These are phyloP conservation scores for Spheniscus humboldti DNA, from an alignment of 2,797 vertebrate species.

Conservation along the genomic window DNA sequence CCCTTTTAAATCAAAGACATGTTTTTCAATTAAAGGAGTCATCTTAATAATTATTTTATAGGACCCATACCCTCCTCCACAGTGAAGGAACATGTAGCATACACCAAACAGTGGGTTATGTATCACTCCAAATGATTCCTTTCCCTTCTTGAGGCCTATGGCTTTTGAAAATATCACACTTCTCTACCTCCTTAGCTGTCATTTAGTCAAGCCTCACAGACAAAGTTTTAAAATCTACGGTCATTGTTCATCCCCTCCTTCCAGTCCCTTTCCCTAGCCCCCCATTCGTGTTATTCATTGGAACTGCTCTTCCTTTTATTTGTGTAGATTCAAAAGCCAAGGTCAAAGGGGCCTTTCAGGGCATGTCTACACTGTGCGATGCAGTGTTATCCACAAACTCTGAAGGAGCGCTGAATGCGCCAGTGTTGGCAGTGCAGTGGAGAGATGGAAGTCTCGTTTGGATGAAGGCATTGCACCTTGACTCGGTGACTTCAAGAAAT, in stretches of 20 bases:
- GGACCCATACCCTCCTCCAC: not conserved
- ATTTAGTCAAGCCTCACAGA: not conserved
- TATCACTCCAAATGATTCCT: not conserved
- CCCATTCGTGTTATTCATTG: not conserved
- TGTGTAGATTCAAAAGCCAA: constrained; percentile 1
- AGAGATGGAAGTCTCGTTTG: not conserved
- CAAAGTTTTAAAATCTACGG: not conserved
- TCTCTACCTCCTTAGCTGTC: not conserved
- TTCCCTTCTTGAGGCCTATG: not conserved
- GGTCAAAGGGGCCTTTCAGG: constrained; percentile 4
- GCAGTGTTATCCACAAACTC: not conserved
- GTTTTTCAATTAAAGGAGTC: not conserved
- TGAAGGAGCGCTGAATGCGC: not conserved
- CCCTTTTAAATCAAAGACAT: not conserved
- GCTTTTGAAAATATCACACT: not conserved
- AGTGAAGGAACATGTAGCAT: not conserved
- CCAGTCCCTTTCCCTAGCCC: not conserved
- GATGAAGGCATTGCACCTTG: not conserved
- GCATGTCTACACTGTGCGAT: not conserved
- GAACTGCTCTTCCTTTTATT: not conserved
- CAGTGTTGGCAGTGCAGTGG: not conserved
- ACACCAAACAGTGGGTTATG: not conserved
- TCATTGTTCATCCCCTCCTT: not conserved
- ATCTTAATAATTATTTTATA: not conserved
- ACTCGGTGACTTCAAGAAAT: not conserved